Conservation (phyloP, 2,797 vertebrate genomes). For the Streptopelia turtur region DNA sequence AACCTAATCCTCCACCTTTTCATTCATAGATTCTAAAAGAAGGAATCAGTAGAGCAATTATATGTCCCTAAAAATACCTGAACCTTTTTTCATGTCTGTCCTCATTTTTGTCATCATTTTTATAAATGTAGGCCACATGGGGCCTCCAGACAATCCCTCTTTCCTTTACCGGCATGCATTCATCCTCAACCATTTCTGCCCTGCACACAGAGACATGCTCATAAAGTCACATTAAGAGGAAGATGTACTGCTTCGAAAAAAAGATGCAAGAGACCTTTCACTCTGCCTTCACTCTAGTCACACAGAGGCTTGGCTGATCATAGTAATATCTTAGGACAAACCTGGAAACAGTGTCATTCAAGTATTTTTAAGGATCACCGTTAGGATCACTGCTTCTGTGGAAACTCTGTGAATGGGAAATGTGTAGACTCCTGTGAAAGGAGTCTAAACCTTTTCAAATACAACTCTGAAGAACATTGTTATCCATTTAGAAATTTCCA, state of each 20-base stretch:
- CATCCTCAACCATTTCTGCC: neutral
- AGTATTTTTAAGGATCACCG: neutral
- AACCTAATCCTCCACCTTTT: neutral
- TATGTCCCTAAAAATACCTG: neutral
- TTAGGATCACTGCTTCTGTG: neutral
- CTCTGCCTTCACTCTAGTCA: neutral
- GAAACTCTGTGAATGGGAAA: slow-evolving; percentile 35
- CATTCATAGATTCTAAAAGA: neutral
- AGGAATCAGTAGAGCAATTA: neutral
- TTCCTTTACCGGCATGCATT: neutral
- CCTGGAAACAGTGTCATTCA: neutral
- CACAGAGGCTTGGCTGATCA: neutral
- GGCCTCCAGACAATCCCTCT: neutral
- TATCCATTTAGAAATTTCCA: neutral
- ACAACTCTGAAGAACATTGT: neutral
- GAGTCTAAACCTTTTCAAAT: neutral
- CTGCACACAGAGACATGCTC: neutral
- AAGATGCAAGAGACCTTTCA: neutral
- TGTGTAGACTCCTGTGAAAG: neutral
- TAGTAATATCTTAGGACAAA: neutral
- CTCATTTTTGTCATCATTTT: slow-evolving; percentile 1
- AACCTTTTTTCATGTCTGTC: neutral
- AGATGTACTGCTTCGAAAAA: neutral
- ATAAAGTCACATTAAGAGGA: neutral
- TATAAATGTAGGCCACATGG: neutral